phyloP scores from a whole-genome alignment of 2,113 vertebrate species.

The Smithornis capensis region DNA sequence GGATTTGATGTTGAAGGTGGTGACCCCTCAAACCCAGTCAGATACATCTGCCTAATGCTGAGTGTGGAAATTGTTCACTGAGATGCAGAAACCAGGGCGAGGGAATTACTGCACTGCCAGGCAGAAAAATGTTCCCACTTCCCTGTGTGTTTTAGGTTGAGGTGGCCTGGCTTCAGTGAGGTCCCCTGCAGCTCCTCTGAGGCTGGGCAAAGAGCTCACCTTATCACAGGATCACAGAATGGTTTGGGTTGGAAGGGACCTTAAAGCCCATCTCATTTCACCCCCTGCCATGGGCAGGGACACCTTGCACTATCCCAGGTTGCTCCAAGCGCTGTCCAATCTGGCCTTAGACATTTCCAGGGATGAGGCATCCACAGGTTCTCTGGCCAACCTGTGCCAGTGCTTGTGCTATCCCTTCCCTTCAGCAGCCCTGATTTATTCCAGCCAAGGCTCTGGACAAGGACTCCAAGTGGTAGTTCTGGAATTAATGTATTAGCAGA shows the following conservation, averaged over 20 bases:
- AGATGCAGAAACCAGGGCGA: background rate
- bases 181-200: background rate
- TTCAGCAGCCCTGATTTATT: background rate
- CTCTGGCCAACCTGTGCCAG: background rate
- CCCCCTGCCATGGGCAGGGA: background rate
- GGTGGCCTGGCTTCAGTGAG: background rate
- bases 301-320: background rate
- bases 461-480: background rate
- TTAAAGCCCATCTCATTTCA: background rate
- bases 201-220: background rate
- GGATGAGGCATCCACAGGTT: background rate
- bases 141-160: background rate
- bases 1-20: background rate
- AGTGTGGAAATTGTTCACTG: background rate
- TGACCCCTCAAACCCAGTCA: background rate
- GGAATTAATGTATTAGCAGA: background rate
- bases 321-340: background rate
- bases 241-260: background rate
- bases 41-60: accelerated
- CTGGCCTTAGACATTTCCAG: background rate
- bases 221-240: background rate
- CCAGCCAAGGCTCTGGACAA: background rate
- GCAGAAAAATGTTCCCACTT: background rate
- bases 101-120: background rate
- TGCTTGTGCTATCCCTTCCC: background rate